Evolutionary conservation across 1,140 invertebrate species (phyloP).

Genomic region (Euura lappo): DNA sequence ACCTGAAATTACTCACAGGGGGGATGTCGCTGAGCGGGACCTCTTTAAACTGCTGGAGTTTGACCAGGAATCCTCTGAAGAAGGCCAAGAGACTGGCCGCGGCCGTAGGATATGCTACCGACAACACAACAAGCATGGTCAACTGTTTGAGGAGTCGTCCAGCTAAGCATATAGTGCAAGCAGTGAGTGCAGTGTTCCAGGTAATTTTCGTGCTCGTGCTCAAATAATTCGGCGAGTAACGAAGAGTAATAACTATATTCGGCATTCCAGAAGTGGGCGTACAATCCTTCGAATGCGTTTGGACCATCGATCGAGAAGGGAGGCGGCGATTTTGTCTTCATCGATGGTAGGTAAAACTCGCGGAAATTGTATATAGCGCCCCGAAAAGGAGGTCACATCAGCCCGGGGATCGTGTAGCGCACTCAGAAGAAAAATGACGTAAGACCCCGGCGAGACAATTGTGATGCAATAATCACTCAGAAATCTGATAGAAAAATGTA

Average conservation of each 20-base stretch:
- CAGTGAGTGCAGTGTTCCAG: slow-evolving; percentile 56
- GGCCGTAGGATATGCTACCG: slow-evolving; percentile 72
- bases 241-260: too few relatives aligned
- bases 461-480: too few relatives aligned
- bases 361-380: too few relatives aligned
- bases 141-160: slow-evolving; percentile 73
- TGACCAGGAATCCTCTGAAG: slow-evolving; percentile 68
- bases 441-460: too few relatives aligned
- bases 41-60: slow-evolving; percentile 73
- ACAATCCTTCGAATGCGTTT: slow-evolving; percentile 69
- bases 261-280: slow-evolving; percentile 58
- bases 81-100: slow-evolving; percentile 72
- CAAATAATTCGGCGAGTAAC: too few relatives aligned
- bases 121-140: slow-evolving; percentile 65
- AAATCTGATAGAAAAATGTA: too few relatives aligned
- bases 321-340: slow-evolving; percentile 59
- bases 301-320: slow-evolving; percentile 64
- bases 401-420: too few relatives aligned
- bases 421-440: too few relatives aligned
- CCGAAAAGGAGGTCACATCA: too few relatives aligned
- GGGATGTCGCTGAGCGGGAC: slow-evolving; percentile 83
- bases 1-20: slow-evolving; percentile 65
- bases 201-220: slow-evolving; percentile 37
- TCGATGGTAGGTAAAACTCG: too few relatives aligned
- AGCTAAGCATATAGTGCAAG: slow-evolving; percentile 61